Conservation (phyloP, 2,797 vertebrate genomes). For the Enteromius argenteus region DNA sequence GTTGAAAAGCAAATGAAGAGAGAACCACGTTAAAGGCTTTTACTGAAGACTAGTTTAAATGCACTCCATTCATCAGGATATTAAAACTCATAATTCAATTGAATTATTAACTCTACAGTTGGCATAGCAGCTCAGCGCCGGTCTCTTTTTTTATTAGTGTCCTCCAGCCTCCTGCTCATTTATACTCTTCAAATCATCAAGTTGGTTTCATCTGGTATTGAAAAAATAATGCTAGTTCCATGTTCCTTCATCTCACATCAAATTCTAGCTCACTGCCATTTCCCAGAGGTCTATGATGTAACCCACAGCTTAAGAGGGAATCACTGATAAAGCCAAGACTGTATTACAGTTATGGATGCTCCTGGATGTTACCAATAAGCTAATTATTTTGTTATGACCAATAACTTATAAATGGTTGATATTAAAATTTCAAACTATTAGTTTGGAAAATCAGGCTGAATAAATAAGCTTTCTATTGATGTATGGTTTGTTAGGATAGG, state of each 20-base stretch:
- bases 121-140: slow-evolving; percentile 9
- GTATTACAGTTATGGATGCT: background rate
- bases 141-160: slow-evolving; percentile 18
- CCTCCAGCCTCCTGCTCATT: slow-evolving; percentile 22
- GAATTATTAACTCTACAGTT: slow-evolving; percentile 48
- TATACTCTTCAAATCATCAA: slow-evolving; percentile 46
- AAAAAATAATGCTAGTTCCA: slow-evolving; percentile 26
- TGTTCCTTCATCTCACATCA: slow-evolving; percentile 29
- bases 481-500: no score
- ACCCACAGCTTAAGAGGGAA: background rate
- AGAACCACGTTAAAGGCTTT: slow-evolving; percentile 48
- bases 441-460: no score
- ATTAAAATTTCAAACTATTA: background rate
- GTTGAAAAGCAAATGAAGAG: slow-evolving; percentile 43
- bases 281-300: background rate
- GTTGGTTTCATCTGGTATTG: slow-evolving; percentile 36
- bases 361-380: background rate
- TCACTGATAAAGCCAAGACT: background rate
- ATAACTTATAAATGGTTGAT: background rate
- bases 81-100: slow-evolving; percentile 49
- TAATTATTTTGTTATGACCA: background rate
- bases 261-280: slow-evolving; percentile 24
- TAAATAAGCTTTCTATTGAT: background rate
- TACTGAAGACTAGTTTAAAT: slow-evolving; percentile 43
- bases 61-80: slow-evolving; percentile 51